phyloP scores from a whole-genome alignment of 2,113 vertebrate species.

The Lanius collurio region DNA sequence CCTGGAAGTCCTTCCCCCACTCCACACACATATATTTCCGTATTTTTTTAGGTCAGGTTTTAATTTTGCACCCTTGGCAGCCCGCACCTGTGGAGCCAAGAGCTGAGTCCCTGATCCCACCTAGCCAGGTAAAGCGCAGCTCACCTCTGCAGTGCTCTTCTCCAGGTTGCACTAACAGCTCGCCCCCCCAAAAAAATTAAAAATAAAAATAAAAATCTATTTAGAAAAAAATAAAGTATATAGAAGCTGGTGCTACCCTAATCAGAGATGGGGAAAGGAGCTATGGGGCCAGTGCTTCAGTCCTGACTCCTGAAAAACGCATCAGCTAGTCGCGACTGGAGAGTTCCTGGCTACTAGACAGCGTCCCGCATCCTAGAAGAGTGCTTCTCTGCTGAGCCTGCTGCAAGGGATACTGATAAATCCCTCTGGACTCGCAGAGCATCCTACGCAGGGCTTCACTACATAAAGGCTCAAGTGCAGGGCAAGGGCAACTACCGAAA shows the following conservation, averaged over 20 bases:
- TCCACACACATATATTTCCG: neutral
- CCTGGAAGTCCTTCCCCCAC: neutral
- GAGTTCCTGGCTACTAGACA: neutral
- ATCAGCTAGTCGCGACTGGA: neutral
- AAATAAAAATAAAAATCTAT: neutral
- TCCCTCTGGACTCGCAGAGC: neutral
- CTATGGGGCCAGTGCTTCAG: neutral
- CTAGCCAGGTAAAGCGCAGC: neutral
- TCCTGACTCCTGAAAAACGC: neutral
- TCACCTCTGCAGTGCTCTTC: neutral
- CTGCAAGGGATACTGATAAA: neutral
- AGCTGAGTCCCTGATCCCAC: neutral
- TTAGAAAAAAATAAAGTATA: too few species aligned
- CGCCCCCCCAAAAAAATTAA: fast-evolving
- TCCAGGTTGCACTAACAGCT: neutral
- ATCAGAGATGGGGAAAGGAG: neutral
- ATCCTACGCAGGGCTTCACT: neutral
- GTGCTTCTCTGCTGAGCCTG: neutral
- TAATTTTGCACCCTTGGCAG: neutral
- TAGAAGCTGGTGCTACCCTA: neutral
- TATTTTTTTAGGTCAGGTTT: neutral
- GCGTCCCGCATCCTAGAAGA: neutral
- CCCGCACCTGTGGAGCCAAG: fast-evolving
- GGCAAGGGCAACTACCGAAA: neutral
- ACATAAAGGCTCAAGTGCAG: neutral